Base-by-base conservation (phyloP, 2,113 vertebrate genomes). In the Trichomycterus rosablanca region DNA sequence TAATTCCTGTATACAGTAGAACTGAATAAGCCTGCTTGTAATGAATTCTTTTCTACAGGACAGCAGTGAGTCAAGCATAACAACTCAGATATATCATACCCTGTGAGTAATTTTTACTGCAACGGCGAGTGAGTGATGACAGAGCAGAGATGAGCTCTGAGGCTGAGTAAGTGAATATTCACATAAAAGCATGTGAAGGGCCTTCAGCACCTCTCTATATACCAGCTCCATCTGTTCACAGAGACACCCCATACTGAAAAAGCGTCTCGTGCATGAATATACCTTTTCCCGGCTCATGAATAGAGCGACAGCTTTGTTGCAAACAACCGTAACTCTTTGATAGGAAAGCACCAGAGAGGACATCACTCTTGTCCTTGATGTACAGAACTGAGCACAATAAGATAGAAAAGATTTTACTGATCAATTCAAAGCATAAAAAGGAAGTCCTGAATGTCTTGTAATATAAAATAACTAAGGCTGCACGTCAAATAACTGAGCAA, bases 331-430 rank as follows among this genome's bases (percentile, higher is more conserved):
- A 42, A 30, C 53, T 23, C 42, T 67, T 67, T 72, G 59, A 75
- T 71, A 66, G 48, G 32, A 61, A 66, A 66, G 67, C 75, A 68
- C 62, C 66, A 48, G 66, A 69, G 66, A 72, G 52, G 67, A 53
- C 48, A 43, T 52, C 22, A 22, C 53, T 59, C 43, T 61, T 59
- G 39, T 48, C 57, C 58, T 67, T 54, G 59, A 63, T 64, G 54
- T 65, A 53, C 58, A 23, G 52, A 65, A 61, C 34, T 45, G 39
- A 66, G 42, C 55, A 19, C 43, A 42, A 19, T 48, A 53, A 67
- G 16, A 15, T 16, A 30, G 23, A 48, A 15, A 37, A 46, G 61
- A 39, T 50, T 64, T 56, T 26, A 43, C 7, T 37, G 46, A 12
- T 14, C 12, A 20, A 24, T 24, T 43, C 37, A 3, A 16, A 18